Evolutionary conservation across 2,888 invertebrate genomes (phyloP).

Genomic region (Odontocerum albicorne): DNA sequence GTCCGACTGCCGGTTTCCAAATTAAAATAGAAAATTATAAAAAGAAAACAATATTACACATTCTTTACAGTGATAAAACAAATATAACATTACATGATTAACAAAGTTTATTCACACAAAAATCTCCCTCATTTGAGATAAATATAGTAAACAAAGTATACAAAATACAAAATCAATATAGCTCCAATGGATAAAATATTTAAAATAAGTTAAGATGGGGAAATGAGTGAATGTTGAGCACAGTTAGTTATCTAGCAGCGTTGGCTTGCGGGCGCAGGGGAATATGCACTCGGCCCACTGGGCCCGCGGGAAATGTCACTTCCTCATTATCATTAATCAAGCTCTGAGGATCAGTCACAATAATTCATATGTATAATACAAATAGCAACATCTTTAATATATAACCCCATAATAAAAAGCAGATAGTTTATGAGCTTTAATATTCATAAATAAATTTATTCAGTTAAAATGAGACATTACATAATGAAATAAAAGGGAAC

Average conservation of each 20-base stretch:
- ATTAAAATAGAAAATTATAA: constrained; percentile 8
- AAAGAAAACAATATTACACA: constrained; percentile 23
- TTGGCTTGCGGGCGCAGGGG: no score
- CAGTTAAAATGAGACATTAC: neutral
- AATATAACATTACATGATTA: constrained; percentile 15
- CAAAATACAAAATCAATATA: constrained; percentile 9
- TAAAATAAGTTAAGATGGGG: no score
- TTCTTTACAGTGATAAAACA: constrained; percentile 22
- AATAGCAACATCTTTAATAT: constrained; percentile 23
- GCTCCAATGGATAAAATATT: constrained; percentile 4
- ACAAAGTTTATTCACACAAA: constrained; percentile 19
- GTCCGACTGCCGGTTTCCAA: no score
- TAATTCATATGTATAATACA: constrained; percentile 7
- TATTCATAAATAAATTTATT: constrained; percentile 4
- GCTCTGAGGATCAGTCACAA: constrained; percentile 23
- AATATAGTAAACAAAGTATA: constrained; percentile 6
- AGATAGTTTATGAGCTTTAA: constrained; percentile 4
- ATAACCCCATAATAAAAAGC: constrained; percentile 26
- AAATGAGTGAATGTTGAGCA: no score
- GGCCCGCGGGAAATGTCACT: neutral
- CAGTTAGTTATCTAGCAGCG: no score
- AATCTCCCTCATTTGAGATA: constrained; percentile 9
- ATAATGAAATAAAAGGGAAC: constrained; percentile 1
- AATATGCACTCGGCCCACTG: no score
- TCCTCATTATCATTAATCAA: constrained; percentile 5